phyloP scores from a whole-genome alignment of 2,888 invertebrate genomes.

The Lumbricus terrestris region DNA sequence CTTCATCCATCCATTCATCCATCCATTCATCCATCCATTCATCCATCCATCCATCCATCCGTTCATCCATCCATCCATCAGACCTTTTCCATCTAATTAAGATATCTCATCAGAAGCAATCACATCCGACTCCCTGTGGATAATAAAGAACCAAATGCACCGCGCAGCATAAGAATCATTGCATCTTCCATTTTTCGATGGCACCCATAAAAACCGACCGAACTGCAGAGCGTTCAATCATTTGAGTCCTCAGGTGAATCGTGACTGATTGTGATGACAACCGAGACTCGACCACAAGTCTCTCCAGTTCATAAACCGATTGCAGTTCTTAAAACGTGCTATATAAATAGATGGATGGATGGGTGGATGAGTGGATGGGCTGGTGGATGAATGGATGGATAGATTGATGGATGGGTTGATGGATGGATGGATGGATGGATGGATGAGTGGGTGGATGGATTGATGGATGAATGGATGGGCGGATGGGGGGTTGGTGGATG shows the following conservation, averaged over 20 bases:
- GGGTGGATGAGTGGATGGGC: background rate
- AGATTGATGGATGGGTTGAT: too few species aligned
- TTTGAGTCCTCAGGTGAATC: background rate
- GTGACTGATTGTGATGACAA: background rate
- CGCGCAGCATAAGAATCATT: background rate
- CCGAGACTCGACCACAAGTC: background rate
- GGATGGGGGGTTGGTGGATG: too few species aligned
- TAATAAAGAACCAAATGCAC: background rate
- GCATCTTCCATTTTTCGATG: background rate
- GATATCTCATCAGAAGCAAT: background rate
- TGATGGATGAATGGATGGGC: too few species aligned
- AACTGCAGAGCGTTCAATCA: background rate
- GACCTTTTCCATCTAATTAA: background rate
- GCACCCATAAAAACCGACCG: background rate
- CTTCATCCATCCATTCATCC: background rate
- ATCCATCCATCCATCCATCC: background rate
- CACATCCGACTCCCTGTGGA: background rate
- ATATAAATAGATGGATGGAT: background rate
- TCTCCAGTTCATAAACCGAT: background rate
- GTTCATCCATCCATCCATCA: background rate
- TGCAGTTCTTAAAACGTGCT: background rate
- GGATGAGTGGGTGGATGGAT: too few species aligned
- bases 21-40: background rate
- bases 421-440: too few species aligned
- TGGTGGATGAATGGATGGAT: background rate